These are phyloP conservation scores for Cryptocephalus primarius DNA, from an alignment of 2,888 invertebrate species.

Conservation along the genomic window DNA sequence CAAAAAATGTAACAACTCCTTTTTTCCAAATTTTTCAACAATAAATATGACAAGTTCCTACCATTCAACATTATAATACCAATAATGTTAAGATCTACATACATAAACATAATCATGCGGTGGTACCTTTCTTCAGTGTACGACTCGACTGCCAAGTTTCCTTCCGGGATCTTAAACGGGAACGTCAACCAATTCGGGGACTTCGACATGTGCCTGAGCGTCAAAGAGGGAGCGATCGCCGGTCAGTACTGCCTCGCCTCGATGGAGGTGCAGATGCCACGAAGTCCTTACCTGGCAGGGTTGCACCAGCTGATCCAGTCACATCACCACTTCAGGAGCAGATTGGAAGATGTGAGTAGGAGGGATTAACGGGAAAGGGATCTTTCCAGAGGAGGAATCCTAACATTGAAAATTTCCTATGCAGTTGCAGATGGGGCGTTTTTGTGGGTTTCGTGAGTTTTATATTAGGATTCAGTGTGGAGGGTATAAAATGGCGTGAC, in stretches of 20 bases:
- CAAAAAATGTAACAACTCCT: no score
- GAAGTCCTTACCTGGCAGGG: conserved; percentile 39
- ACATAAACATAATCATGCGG: background rate
- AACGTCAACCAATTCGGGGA: conserved; percentile 37
- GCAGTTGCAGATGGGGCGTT: no score
- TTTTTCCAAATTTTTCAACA: no score
- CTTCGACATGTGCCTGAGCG: conserved; percentile 33
- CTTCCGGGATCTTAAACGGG: conserved; percentile 35
- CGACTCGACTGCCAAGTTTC: conserved; percentile 35
- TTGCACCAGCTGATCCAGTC: conserved; percentile 47
- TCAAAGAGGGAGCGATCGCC: conserved; percentile 32
- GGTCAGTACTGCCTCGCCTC: conserved; percentile 58
- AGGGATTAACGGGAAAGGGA: background rate
- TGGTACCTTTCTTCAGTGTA: conserved; percentile 29
- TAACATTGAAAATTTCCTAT: no score
- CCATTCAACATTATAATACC: no score
- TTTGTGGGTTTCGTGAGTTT: no score
- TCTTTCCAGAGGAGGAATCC: background rate
- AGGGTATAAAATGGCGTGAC: no score
- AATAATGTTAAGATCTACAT: no score
- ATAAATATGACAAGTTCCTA: no score
- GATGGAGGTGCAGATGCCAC: conserved; percentile 41
- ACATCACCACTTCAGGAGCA: conserved; percentile 52
- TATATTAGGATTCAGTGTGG: no score
- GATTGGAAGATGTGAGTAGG: conserved; percentile 53